Base-by-base conservation (phyloP, 2,797 vertebrate genomes). In the Sebastes matsubarae region DNA sequence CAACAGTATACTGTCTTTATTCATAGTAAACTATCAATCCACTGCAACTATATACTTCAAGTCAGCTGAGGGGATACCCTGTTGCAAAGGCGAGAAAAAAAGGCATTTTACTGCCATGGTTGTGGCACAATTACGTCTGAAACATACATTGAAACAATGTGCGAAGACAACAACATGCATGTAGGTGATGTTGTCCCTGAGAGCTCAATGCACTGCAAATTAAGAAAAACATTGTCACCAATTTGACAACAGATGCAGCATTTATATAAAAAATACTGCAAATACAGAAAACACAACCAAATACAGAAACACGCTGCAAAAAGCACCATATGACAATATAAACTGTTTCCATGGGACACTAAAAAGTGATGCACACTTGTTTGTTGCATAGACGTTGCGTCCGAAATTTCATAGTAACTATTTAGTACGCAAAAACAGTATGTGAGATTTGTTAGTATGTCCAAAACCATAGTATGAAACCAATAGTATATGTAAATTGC, bases 11-110 rank as follows among this genome's bases (percentile, higher is more conserved):
- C 88, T 87, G 90, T 93, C 91, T 92, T 90, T 92, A 92, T 93
- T 91, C 86, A 89, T 81, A 79, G 81, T 85, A 85, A 92, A 92
- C 85, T 90, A 91, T 93, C 79, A 86, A 86, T 92, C 91, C 88
- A 81, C 59, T 32, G 73, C 74, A 68, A 83, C 79, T 66, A 58
- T 75, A 87, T 77, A 75, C 69, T 79, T 82, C 84, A 60, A 60
- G 77, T 82, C 57, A 36, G 76, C 76, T 77, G 67, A 63, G 75
- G 65, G 73, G 75, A 80, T 16, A 76, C 25, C 73, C 72, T 79
- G 64, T 27, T 70, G 85, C 79, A 77, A 71, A 83, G 29, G 60
- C 71, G 7, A 75, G 71, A 32, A 80, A 60, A 58, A 89, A 81
- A 86, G 29, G 68, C 58, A 13, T 80, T 89, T 81, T 64, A 72